These are phyloP conservation scores for Drosophila barbarae DNA, from an alignment of 2,888 invertebrate genomes.

Conservation along the genomic window DNA sequence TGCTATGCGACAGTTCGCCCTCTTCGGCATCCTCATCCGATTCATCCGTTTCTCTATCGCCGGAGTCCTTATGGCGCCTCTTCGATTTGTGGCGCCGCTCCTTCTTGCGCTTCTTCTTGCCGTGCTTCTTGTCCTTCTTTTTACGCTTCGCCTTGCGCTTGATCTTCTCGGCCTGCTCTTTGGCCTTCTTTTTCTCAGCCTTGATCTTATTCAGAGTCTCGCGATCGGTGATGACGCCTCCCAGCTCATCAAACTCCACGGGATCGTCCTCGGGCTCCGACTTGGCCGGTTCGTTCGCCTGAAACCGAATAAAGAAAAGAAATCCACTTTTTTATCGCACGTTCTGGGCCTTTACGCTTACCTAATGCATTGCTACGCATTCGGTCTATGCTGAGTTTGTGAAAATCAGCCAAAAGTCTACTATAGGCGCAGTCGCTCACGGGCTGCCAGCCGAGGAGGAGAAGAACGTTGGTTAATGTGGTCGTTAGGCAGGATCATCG, in stretches of 20 bases:
- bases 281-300: conserved; percentile 61
- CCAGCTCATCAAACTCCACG: conserved; percentile 71
- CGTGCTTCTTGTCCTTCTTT: conserved; percentile 44
- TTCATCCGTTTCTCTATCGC: conserved; percentile 5
- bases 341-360: conserved; percentile 79
- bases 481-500: conserved; percentile 3
- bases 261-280: conserved; percentile 46
- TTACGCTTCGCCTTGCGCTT: conserved; percentile 54
- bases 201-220: conserved; percentile 54
- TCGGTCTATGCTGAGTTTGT: conserved; percentile 80
- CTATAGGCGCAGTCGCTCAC: conserved; percentile 72
- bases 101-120: conserved; percentile 51
- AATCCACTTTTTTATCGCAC: conserved; percentile 80
- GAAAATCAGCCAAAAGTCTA: conserved; percentile 78
- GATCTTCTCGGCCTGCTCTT: conserved; percentile 38
- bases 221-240: conserved; percentile 73
- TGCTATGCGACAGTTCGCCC: conserved; percentile 66
- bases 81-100: conserved; percentile 45
- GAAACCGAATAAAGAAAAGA: conserved; percentile 78
- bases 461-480: conserved; percentile 48
- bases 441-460: conserved; percentile 46
- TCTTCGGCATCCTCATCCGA: conserved; percentile 31
- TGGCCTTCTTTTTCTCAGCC: conserved; percentile 57
- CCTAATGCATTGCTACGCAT: conserved; percentile 81
- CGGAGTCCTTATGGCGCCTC: conserved; percentile 26